phyloP scores from a whole-genome alignment of 2,113 vertebrate genomes.

The Mormyrus lacerda region DNA sequence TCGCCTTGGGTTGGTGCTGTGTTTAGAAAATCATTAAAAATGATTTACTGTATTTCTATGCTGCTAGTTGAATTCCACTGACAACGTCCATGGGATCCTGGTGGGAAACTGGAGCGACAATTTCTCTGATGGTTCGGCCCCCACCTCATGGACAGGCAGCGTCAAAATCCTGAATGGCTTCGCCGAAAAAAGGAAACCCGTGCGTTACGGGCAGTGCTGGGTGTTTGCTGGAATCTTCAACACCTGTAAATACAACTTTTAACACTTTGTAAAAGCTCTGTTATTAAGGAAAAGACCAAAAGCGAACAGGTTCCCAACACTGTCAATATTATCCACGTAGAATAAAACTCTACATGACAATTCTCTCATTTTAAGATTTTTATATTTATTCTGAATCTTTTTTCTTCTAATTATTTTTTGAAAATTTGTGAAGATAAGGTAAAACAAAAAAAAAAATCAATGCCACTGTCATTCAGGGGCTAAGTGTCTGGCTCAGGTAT shows the following conservation, averaged over 20 bases:
- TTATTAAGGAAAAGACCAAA: not conserved
- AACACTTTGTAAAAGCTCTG: not conserved
- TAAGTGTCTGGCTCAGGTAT: not conserved
- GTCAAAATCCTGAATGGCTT: constrained; percentile 78
- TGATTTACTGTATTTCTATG: constrained; percentile 34
- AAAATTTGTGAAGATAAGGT: not conserved
- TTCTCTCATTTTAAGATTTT: not conserved
- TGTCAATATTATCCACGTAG: not conserved
- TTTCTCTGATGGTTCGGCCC: constrained; percentile 59
- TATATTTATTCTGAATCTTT: not conserved
- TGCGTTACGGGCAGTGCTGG: constrained; percentile 94
- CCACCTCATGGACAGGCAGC: constrained; percentile 75
- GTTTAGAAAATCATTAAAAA: not conserved
- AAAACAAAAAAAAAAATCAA: not conserved
- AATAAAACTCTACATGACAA: not conserved
- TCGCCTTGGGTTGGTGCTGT: not conserved
- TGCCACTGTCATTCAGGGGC: not conserved
- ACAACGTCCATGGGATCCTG: constrained; percentile 71
- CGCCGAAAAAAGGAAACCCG: constrained; percentile 53
- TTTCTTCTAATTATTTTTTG: not conserved
- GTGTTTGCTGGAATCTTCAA: constrained; percentile 94
- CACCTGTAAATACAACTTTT: constrained; percentile 70
- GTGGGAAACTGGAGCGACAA: constrained; percentile 66
- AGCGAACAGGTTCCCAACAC: not conserved
- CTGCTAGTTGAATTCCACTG: constrained; percentile 76